phyloP scores from a whole-genome alignment of 53 echinoderm and acorn worm genomes.

The Apostichopus leukothele region DNA sequence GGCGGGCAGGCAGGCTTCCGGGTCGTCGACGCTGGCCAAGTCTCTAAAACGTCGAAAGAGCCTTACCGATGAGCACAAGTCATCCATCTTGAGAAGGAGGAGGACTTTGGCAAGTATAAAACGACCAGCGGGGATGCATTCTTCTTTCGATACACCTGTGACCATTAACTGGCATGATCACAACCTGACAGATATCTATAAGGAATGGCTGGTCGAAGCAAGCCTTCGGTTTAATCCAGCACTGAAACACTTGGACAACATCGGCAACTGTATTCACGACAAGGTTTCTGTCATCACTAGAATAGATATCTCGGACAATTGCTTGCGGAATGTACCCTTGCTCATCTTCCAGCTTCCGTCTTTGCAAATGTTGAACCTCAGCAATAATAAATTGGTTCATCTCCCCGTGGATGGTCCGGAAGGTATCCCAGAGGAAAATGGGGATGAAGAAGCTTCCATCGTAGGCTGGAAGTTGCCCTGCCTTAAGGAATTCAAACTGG shows the following conservation, averaged over 20 bases:
- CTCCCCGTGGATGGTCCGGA: conserved; percentile 47
- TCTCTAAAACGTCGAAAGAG: conserved; percentile 46
- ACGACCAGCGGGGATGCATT: conserved; percentile 66
- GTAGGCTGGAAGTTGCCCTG: conserved; percentile 77
- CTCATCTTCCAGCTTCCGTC: conserved; percentile 86
- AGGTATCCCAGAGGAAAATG: neutral
- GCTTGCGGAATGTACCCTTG: conserved; percentile 72
- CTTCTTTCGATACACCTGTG: conserved; percentile 82
- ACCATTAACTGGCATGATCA: conserved; percentile 97
- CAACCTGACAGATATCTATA: conserved; percentile 74
- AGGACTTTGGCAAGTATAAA: conserved; percentile 79
- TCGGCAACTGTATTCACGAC: conserved; percentile 61
- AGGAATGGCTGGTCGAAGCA: conserved; percentile 87
- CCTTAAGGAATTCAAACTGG: conserved; percentile 67
- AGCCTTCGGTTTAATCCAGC: conserved; percentile 70
- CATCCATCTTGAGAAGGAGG: conserved; percentile 61
- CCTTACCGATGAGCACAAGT: conserved; percentile 26
- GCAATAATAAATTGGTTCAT: conserved; percentile 79
- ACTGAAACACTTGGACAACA: conserved; percentile 65
- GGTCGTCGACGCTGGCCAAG: conserved; percentile 15
- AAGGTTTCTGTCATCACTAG: conserved; percentile 76
- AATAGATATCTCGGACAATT: conserved; percentile 92
- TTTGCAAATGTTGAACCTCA: conserved; percentile 80
- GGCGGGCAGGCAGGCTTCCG: conserved; percentile 36
- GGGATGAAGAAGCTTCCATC: conserved; percentile 22